A percentile compares a stretch with the other conserved stretches of the same genome.
Evolutionary conservation across 2,113 vertebrate species (phyloP).

Genomic region (Pseudorasbora parva): DNA sequence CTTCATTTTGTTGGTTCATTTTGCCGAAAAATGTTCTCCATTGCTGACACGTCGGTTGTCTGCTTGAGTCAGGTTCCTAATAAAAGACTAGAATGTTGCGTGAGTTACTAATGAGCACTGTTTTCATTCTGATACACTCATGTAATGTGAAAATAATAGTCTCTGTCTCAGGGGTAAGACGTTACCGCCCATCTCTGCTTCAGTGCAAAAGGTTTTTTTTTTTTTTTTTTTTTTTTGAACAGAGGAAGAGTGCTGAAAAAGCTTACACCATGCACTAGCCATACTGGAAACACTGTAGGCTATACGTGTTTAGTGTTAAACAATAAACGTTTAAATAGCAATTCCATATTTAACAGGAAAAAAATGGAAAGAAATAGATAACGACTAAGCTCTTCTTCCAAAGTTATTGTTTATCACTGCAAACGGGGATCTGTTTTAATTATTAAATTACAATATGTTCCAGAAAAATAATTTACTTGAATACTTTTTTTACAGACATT

Average conservation of each 20-base stretch:
- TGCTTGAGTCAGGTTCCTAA: not conserved
- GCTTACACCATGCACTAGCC: not conserved
- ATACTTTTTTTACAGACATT: too few relatives aligned
- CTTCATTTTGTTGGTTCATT: constrained; percentile 36
- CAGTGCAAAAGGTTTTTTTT: too few relatives aligned
- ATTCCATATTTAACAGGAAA: too few relatives aligned
- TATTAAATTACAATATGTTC: too few relatives aligned
- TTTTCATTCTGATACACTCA: not conserved
- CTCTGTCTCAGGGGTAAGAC: not conserved
- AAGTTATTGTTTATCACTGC: not conserved
- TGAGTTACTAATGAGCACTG: not conserved
- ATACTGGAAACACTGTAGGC: not conserved
- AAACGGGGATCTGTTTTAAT: not conserved
- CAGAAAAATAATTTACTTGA: too few relatives aligned
- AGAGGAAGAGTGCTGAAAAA: not conserved
- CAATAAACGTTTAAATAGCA: not conserved
- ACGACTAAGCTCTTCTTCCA: not conserved
- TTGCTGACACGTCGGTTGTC: not conserved
- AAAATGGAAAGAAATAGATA: not conserved
- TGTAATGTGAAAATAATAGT: not conserved
- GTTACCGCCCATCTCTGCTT: constrained; percentile 27
- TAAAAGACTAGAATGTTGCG: not conserved
- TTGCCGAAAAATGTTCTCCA: constrained; percentile 25
- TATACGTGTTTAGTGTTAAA: too few relatives aligned
- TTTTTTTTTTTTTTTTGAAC: not conserved